Evolutionary conservation across 2,888 invertebrate species (phyloP).

Genomic region (Thalpophila matura): DNA sequence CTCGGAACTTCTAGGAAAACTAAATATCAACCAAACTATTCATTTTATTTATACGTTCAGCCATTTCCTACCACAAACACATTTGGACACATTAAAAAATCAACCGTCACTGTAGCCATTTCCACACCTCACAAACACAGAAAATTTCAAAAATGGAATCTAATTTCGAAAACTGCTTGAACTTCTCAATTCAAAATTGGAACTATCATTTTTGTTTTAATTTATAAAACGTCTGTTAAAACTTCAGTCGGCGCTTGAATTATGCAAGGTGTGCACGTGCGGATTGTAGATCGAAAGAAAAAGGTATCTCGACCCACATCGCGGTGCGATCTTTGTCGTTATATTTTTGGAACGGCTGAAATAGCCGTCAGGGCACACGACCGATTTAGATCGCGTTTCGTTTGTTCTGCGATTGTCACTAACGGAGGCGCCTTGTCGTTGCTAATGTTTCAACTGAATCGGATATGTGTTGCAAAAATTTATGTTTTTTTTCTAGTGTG

Average conservation of each 20-base stretch:
- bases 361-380: conserved; percentile 83
- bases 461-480: conserved; percentile 44
- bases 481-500: conserved; percentile 14
- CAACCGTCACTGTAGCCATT: conserved; percentile 10
- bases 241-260: conserved; percentile 44
- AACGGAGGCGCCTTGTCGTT: conserved; percentile 67
- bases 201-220: conserved; percentile 27
- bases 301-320: conserved; percentile 85
- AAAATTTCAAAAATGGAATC: conserved; percentile 28
- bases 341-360: conserved; percentile 83
- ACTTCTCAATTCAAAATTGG: conserved; percentile 8
- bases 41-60: conserved; percentile 43
- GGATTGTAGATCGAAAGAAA: conserved; percentile 66
- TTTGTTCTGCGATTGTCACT: conserved; percentile 72
- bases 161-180: conserved; percentile 2
- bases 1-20: conserved; percentile 35
- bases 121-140: conserved; percentile 25
- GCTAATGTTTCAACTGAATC: conserved; percentile 53
- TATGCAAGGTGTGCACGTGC: conserved; percentile 70
- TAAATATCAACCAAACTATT: conserved; percentile 34
- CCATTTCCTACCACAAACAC: conserved; percentile 52
- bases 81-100: conserved; percentile 35
- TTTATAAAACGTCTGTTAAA: conserved; percentile 2
- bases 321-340: conserved; percentile 75
- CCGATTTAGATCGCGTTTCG: conserved; percentile 77